Evolutionary conservation across 2,888 invertebrate genomes (phyloP).

Genomic region (Ametastegia equiseti): DNA sequence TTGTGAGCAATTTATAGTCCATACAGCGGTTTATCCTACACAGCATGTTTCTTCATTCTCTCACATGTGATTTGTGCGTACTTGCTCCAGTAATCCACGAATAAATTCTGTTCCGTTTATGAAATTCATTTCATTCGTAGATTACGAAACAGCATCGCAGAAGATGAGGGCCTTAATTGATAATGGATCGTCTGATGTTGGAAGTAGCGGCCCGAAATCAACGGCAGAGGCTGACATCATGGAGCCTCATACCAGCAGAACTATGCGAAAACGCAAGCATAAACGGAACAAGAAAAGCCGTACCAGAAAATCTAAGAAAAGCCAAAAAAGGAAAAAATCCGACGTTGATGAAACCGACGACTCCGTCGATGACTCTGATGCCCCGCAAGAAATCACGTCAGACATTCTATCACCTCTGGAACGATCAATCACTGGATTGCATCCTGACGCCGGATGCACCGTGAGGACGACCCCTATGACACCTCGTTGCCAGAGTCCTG

Average conservation of each 20-base stretch:
- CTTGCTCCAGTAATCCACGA: neutral
- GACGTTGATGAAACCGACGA: neutral
- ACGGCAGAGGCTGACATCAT: neutral
- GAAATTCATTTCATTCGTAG: neutral
- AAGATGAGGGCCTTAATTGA: neutral
- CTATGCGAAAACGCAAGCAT: neutral
- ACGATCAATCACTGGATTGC: neutral
- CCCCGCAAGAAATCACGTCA: neutral
- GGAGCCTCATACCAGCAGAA: neutral
- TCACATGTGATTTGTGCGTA: too few species aligned
- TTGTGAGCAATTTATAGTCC: neutral
- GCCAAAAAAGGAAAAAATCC: neutral
- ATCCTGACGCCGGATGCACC: neutral
- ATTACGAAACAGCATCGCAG: conserved; percentile 12
- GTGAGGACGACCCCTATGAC: neutral
- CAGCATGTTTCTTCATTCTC: too few species aligned
- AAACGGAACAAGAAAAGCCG: neutral
- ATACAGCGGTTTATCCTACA: too few species aligned
- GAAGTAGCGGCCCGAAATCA: neutral
- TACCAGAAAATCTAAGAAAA: neutral
- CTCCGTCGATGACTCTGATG: neutral
- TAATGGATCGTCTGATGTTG: conserved; percentile 13
- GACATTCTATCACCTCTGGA: neutral
- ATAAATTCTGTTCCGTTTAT: neutral
- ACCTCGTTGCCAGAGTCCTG: neutral